These are phyloP conservation scores for Heliconius erato DNA, from an alignment of 2,888 invertebrate species.

Conservation along the genomic window DNA sequence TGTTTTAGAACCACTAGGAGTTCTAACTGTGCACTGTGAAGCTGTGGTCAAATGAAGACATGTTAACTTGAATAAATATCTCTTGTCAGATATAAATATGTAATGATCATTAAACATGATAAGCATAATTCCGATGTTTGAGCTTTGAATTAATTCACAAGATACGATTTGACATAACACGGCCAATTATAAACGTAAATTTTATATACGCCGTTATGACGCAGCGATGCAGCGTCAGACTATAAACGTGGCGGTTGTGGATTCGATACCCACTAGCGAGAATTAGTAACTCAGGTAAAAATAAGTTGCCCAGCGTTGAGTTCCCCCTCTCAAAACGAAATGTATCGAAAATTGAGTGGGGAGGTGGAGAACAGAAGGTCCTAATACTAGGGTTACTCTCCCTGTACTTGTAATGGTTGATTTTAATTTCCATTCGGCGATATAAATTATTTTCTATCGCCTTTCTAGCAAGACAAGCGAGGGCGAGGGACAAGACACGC, in stretches of 20 bases:
- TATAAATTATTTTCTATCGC: too few species aligned
- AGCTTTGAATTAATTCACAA: slow-evolving; percentile 8
- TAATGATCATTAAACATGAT: background rate
- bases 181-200: background rate
- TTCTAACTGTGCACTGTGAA: background rate
- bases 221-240: too few species aligned
- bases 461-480: too few species aligned
- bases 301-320: background rate
- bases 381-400: too few species aligned
- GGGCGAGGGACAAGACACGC: too few species aligned
- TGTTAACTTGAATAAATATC: background rate
- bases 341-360: too few species aligned
- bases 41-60: background rate
- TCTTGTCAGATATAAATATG: background rate
- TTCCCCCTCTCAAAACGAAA: background rate
- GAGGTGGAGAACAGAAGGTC: too few species aligned
- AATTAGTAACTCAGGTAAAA: too few species aligned
- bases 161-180: background rate
- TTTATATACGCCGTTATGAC: too few species aligned
- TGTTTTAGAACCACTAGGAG: too few species aligned
- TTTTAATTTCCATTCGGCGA: too few species aligned
- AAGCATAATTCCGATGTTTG: slow-evolving; percentile 9
- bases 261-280: background rate
- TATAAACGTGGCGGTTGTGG: background rate
- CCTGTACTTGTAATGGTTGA: too few species aligned